Evolutionary conservation across 2,113 vertebrate species (phyloP), one percentile per base, ranked within the genome.

Genomic region (Regulus satrapa): DNA sequence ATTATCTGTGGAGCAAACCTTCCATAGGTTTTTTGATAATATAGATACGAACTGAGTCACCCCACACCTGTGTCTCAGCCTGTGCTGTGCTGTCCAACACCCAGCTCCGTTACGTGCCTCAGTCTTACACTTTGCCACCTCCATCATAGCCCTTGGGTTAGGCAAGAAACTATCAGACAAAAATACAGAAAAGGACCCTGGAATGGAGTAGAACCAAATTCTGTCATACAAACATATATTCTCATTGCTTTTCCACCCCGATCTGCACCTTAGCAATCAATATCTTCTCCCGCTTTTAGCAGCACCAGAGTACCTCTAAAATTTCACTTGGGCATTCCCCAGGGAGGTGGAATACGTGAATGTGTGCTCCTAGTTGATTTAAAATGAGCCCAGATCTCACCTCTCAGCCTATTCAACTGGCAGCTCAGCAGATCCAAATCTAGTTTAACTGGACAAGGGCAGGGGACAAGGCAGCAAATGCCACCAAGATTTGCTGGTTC

Each of bases 11-110:
- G 43, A 55, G 32, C 49, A 63, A 84, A 64, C 8, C 8, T 66
- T 24, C 6, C 6, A 10, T 3, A 48, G 20, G 13, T 38, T 76
- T 76, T 66, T 19, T 62, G 14, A 2, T 6, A 36, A 46, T 3
- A 14, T 0, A 38, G 38, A 34, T 10, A 12, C 20, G 45, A 45
- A 18, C 6, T 19, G 43, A 51, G 34, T 11, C 26, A 26, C 7
- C 34, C 17, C 38, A 31, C 14, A 20, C 24, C 43, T 13, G 5
- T 8, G 34, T 26, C 24, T 63, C 55, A 25, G 11, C 7, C n/a
- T 40, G 25, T 2, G 40, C 3, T 25, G 6, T 34, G 6, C 5
- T 18, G 23, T 0, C 11, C 18, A 73, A 16, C 1, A 4, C 9
- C 25, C 43, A 81, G 51, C 31, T 64, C 11, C 67, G 18, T 1